phyloP scores from a whole-genome alignment of 2,113 vertebrate species.

The Centropus bengalensis region DNA sequence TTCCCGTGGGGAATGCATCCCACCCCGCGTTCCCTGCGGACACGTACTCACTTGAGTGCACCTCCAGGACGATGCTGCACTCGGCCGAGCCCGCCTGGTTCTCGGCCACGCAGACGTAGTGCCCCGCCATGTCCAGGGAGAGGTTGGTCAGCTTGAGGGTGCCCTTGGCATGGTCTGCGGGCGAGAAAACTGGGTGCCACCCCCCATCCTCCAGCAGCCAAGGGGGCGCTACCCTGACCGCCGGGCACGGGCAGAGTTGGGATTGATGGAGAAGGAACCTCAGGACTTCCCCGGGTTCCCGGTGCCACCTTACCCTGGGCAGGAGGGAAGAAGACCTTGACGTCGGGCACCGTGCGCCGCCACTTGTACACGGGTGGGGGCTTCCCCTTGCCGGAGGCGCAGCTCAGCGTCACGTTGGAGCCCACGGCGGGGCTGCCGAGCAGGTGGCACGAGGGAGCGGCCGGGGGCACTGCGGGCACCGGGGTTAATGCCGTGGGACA shows the following conservation, averaged over 20 bases:
- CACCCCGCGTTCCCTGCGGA: background rate
- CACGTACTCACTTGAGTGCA: conserved; percentile 59
- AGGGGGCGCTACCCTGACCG: background rate
- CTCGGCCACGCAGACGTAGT: conserved; percentile 25
- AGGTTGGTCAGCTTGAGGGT: conserved; percentile 63
- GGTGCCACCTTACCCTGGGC: conserved; percentile 78
- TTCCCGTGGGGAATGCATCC: background rate
- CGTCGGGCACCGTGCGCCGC: conserved; percentile 73
- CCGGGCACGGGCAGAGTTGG: background rate
- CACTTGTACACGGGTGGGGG: conserved; percentile 86
- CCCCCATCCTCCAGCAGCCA: no score
- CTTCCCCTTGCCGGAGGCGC: conserved; percentile 85
- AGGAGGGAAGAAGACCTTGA: conserved; percentile 84
- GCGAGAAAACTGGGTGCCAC: background rate
- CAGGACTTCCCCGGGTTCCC: no score
- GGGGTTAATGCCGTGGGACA: rapidly evolving
- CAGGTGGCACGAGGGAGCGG: conserved; percentile 82
- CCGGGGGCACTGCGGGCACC: conserved; percentile 84
- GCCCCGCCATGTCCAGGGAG: conserved; percentile 44
- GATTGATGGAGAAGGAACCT: background rate
- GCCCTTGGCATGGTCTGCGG: background rate
- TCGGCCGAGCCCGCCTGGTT: background rate
- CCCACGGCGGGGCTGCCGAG: conserved; percentile 77
- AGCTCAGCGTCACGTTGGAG: conserved; percentile 88
- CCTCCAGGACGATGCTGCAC: conserved; percentile 51